phyloP scores from a whole-genome alignment of 2,113 vertebrate genomes.

The Mionectes macconnelli region DNA sequence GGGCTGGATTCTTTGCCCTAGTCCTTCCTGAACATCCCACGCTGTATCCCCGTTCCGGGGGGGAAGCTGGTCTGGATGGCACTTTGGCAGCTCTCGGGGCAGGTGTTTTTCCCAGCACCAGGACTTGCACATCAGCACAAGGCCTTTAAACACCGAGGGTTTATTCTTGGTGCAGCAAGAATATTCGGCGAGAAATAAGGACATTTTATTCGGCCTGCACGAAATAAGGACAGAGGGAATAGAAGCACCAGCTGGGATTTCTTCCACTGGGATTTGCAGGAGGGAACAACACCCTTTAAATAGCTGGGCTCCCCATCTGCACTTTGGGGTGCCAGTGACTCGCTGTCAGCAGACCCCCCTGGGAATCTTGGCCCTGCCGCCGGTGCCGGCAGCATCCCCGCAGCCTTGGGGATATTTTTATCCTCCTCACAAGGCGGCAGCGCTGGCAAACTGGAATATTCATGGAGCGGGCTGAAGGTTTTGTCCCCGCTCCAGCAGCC shows the following conservation, averaged over 20 bases:
- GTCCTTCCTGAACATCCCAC: neutral
- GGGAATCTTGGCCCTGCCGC: neutral
- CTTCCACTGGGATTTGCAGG: neutral
- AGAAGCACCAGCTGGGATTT: neutral
- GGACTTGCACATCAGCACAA: neutral
- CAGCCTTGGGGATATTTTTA: slow-evolving; percentile 40
- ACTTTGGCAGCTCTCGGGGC: neutral
- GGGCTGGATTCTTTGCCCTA: neutral
- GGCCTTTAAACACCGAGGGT: neutral
- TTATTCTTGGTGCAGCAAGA: neutral
- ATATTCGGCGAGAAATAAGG: neutral
- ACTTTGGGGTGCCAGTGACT: neutral
- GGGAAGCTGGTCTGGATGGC: fast-evolving
- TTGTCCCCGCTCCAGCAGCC: neutral
- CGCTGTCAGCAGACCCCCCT: fast-evolving
- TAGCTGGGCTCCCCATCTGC: neutral
- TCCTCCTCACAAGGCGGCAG: neutral
- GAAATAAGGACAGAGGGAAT: neutral
- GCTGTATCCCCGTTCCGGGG: no score
- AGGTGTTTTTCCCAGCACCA: neutral
- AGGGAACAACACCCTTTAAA: neutral
- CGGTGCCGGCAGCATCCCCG: neutral
- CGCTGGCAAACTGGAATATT: neutral
- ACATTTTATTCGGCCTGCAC: neutral
- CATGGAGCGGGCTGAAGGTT: neutral